Evolutionary conservation across 2,113 vertebrate species (phyloP), one percentile per base, ranked within the genome.

Genomic region (Falco punctatus): DNA sequence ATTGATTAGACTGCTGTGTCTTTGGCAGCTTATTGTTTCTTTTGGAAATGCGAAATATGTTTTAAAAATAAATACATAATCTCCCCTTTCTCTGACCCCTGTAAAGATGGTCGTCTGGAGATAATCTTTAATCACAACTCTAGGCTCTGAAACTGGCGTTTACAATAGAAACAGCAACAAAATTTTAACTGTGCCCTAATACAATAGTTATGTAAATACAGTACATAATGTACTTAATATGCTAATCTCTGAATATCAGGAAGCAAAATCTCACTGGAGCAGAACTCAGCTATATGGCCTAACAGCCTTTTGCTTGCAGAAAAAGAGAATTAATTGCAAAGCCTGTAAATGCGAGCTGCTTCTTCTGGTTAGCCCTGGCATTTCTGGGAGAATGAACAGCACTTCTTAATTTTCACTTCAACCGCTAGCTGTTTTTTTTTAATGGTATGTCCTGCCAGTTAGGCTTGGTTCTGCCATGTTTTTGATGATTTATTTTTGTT

Each of bases 401-500:
- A 33, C 75, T 82, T 85, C 83, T 80, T 92, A 59, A 64, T 96
- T 97, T 97, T 96, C 94, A 91, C 96, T 92, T 83, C 38, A 97
- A 94, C 88, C 93, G 58, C 83, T 72, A 85, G 90, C 83, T 93
- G 71, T 27, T 79, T 95, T 94, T 94, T 92, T 96, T 86, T 89
- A 72, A 89, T 94, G 80, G 62, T 83, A 66, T 79, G 86, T 86
- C 55, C 87, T 97, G 93, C 86, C 95, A 95, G 92, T 86, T 75
- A 80, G 57, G 77, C 77, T 96, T 96, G 84, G 84, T 96, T 96
- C 96, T 97, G 96, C 95, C 93, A 92, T 97, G 96, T 95, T 96
- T 91, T 90, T 91, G 85, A 89, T 95, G 89, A 97, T 97, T 97
- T 97, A 96, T 97, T 97, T 97, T 97, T 92, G 89, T 94, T 96